Conservation (phyloP, 2,888 invertebrate species). For the Pecten maximus region DNA sequence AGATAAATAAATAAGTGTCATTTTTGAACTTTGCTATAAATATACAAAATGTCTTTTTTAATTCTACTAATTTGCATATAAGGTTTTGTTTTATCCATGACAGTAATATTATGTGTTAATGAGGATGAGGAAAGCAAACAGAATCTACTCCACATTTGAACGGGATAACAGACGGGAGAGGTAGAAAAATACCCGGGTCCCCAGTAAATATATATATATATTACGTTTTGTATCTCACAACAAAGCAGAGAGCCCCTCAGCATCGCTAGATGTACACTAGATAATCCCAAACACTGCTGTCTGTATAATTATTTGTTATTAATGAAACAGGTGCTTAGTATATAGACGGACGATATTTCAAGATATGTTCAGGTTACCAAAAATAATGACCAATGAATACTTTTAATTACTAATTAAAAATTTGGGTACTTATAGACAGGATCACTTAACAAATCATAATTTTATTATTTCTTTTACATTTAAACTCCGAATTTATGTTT, state of each 20-base stretch:
- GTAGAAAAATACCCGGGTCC: constrained; percentile 18
- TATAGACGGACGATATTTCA: too few relatives aligned
- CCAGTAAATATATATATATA: constrained; percentile 11
- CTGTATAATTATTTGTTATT: too few relatives aligned
- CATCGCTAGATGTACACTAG: not conserved
- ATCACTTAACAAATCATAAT: not conserved
- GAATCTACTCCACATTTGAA: not conserved
- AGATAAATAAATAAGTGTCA: not conserved
- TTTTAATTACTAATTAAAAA: too few relatives aligned
- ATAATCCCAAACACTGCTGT: not conserved
- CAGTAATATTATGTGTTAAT: not conserved
- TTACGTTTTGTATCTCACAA: not conserved
- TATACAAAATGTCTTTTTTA: constrained; percentile 22
- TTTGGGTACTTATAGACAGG: too few relatives aligned
- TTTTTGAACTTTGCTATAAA: constrained; percentile 22
- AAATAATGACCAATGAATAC: too few relatives aligned
- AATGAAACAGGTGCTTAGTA: too few relatives aligned
- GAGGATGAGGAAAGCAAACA: not conserved
- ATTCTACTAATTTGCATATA: not conserved
- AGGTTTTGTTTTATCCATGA: not conserved
- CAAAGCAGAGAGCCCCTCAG: constrained; percentile 10
- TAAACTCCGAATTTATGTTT: not conserved
- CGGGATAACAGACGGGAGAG: constrained; percentile 13
- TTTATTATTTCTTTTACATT: not conserved
- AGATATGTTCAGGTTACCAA: too few relatives aligned